phyloP scores from a whole-genome alignment of 2,888 invertebrate genomes.

The Stenodema calcarata region DNA sequence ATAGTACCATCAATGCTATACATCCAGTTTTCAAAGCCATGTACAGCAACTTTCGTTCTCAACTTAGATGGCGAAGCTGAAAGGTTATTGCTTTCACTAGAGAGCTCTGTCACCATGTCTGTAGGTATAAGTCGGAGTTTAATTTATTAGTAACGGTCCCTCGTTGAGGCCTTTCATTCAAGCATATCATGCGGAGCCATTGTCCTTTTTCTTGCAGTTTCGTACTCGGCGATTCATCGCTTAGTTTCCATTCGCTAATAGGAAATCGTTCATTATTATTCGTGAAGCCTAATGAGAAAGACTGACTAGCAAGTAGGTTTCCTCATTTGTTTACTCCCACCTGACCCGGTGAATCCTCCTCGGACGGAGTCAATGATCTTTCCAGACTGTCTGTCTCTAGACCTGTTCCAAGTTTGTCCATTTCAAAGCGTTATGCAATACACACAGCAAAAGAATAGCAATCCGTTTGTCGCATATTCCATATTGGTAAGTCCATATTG shows the following conservation, averaged over 20 bases:
- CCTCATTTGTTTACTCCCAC: constrained; percentile 33
- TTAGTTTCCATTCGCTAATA: neutral
- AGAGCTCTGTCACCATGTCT: neutral
- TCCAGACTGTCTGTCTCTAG: neutral
- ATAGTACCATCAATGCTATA: no score
- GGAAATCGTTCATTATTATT: constrained; percentile 15
- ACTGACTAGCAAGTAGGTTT: constrained; percentile 33
- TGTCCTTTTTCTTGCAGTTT: neutral
- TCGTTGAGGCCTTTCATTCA: neutral
- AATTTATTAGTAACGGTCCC: neutral
- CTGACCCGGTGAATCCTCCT: neutral
- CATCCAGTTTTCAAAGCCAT: neutral
- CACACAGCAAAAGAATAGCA: no score
- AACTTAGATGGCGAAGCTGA: neutral
- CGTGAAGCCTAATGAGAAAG: constrained; percentile 14
- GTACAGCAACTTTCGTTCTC: neutral
- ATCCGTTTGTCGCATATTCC: no score
- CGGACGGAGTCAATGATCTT: neutral
- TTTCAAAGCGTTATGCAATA: neutral
- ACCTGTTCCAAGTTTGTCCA: neutral
- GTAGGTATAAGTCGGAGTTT: neutral
- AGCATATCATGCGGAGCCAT: neutral
- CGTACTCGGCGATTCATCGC: constrained; percentile 2
- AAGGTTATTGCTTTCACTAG: neutral
- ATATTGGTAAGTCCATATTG: no score